phyloP scores from a whole-genome alignment of 2,113 vertebrate species.

The Phocoena phocoena region DNA sequence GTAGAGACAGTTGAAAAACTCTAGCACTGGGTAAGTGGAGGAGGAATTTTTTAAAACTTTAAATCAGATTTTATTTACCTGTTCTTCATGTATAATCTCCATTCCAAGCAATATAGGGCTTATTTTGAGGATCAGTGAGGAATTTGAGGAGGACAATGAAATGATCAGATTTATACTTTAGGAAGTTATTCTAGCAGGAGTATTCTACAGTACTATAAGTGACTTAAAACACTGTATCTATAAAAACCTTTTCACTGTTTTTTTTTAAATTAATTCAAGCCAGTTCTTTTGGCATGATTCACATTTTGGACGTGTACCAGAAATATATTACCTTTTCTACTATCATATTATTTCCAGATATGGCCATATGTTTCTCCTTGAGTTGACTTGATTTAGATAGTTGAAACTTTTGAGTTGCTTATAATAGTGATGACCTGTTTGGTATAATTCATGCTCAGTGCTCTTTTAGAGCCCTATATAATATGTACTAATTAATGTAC shows the following conservation, averaged over 20 bases:
- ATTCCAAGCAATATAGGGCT: background rate
- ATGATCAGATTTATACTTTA: slow-evolving; percentile 27
- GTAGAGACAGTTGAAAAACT: background rate
- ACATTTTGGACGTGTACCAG: background rate
- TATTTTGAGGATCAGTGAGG: background rate
- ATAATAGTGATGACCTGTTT: background rate
- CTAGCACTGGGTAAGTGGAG: background rate
- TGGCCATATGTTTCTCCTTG: background rate
- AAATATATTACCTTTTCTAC: background rate
- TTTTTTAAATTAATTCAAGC: background rate
- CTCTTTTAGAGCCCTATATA: background rate
- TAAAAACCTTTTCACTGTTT: background rate
- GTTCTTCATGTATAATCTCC: background rate
- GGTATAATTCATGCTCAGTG: background rate
- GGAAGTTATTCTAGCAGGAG: background rate
- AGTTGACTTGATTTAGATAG: background rate
- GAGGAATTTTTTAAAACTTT: background rate
- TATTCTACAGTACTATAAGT: background rate
- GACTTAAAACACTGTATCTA: background rate
- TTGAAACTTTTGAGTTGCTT: background rate
- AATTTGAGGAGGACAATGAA: slow-evolving; percentile 5
- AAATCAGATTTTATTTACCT: background rate
- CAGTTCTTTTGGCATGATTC: background rate
- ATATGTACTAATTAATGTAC: background rate
- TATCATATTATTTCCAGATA: background rate